Percentiles rank a stretch among this genome's conserved stretches.
Conservation (phyloP, 2,113 vertebrate species). For the Cheilinus undulatus region DNA sequence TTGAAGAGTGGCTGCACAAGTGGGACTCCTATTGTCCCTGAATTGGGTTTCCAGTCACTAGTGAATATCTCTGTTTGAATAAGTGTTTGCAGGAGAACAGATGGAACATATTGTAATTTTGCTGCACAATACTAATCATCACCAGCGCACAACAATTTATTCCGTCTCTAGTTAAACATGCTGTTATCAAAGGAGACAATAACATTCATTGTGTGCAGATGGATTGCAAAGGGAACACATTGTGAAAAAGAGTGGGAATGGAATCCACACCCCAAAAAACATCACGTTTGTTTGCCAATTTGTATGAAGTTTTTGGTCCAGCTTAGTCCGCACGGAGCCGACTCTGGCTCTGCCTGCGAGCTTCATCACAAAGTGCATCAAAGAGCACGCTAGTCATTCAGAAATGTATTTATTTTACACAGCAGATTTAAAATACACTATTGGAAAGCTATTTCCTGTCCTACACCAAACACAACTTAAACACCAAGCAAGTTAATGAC, state of each 20-base stretch:
- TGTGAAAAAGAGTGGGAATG: background rate
- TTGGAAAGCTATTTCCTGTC: too few species aligned
- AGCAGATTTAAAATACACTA: too few species aligned
- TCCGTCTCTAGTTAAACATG: slow-evolving; percentile 29
- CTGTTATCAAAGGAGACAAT: slow-evolving; percentile 42
- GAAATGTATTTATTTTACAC: too few species aligned
- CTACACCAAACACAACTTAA: too few species aligned
- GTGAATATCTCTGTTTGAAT: slow-evolving; percentile 38
- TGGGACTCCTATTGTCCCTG: slow-evolving; percentile 41
- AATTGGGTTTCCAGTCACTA: slow-evolving; percentile 31
- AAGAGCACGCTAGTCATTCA: too few species aligned
- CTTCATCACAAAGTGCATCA: too few species aligned
- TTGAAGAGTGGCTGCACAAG: slow-evolving; percentile 45
- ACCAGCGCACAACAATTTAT: slow-evolving; percentile 23
- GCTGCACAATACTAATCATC: slow-evolving; percentile 37
- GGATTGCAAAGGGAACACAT: background rate
- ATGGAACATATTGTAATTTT: slow-evolving; percentile 36
- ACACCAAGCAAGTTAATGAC: too few species aligned
- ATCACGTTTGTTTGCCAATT: background rate
- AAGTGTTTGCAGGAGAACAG: slow-evolving; percentile 36
- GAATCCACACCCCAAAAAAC: background rate
- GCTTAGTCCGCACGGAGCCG: too few species aligned
- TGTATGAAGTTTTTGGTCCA: background rate
- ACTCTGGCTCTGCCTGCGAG: too few species aligned
- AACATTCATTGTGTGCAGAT: slow-evolving; percentile 10